Percentiles rank a stretch among this genome's conserved stretches.
These are phyloP conservation scores for Nebria ingens DNA, from an alignment of 1,140 invertebrate species.

Conservation along the genomic window DNA sequence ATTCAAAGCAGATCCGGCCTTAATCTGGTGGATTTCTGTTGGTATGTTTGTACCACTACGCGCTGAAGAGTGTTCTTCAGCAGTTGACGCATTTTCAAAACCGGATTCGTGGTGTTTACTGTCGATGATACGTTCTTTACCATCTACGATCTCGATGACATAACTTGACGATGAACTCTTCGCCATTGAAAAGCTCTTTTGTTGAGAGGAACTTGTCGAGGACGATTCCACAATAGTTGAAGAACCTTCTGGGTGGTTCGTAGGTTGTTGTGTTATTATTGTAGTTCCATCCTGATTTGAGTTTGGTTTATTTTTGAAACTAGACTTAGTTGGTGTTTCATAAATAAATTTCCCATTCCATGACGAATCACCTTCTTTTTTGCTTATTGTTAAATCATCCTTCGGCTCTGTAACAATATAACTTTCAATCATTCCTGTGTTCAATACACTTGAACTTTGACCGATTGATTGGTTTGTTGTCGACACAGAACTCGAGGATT, in stretches of 20 bases:
- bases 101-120: constrained; percentile 43
- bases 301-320: neutral
- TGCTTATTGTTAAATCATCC: constrained; percentile 27
- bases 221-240: constrained; percentile 22
- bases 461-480: constrained; percentile 10
- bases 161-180: constrained; percentile 45
- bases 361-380: constrained; percentile 36
- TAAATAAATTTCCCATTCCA: constrained; percentile 42
- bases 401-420: constrained; percentile 33
- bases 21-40: constrained; percentile 41
- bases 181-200: constrained; percentile 27
- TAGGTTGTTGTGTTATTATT: constrained; percentile 13
- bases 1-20: constrained; percentile 40
- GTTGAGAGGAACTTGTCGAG: constrained; percentile 21
- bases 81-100: constrained; percentile 35
- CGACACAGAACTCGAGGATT: constrained; percentile 26
- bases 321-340: constrained; percentile 29
- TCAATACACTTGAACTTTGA: constrained; percentile 14
- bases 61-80: constrained; percentile 38
- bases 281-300: constrained; percentile 12
- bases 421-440: neutral
- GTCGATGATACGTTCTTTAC: constrained; percentile 47
- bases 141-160: constrained; percentile 46
- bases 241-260: constrained; percentile 12
- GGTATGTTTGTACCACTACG: constrained; percentile 39